Base-by-base conservation (phyloP, 2,888 invertebrate species). In the Isotomurus palustris region DNA sequence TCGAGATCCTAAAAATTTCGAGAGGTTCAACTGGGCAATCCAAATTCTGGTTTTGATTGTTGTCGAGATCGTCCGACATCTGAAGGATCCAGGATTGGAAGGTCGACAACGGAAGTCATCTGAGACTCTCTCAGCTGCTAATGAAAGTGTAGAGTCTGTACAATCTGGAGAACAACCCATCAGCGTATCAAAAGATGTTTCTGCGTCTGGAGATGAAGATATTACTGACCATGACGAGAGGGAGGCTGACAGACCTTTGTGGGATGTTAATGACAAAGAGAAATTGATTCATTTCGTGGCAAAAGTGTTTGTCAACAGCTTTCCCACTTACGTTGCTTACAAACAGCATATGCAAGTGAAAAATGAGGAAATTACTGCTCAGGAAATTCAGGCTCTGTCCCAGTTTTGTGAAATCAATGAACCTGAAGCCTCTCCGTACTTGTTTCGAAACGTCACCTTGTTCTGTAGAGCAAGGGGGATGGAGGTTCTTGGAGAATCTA, bases 391-490 rank as follows among this genome's bases (percentile, higher is more conserved):
- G 71, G 83, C 82, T 71, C 77, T 88, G 66, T 85, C 86, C 75
- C 82, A 85, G 64, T 91, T 86, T 74, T 93, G 93, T 78, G 93
- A 94, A 78, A 81, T 93, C 49, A 88, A 93, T 78, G 94, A 95
- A 76, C 88, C 91, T 54, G 94, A 94, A 77, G 88, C 93, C 73
- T 91, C 93, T 25, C 86, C 91, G 58, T 90, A 89, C 75, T 80
- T 94, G 65, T 80, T 94, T 60, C 83, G 91, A 56, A 93, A 94
- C 78, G 92, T 94, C n/a, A 88, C 88, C 71, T 82, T 91, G 72
- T 94, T 94, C 78, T 93, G 93, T 76, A 91, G 92, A 73, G 75
- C 86, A 66, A 91, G 91, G 60, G 94, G 93, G 27, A 84, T 94
- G 60, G 84, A 87, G 73, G 85, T 90, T 32, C 88, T 94, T 84